These are phyloP conservation scores for Ormyrus pomaceus DNA, from an alignment of 2,888 invertebrate species.

Conservation along the genomic window DNA sequence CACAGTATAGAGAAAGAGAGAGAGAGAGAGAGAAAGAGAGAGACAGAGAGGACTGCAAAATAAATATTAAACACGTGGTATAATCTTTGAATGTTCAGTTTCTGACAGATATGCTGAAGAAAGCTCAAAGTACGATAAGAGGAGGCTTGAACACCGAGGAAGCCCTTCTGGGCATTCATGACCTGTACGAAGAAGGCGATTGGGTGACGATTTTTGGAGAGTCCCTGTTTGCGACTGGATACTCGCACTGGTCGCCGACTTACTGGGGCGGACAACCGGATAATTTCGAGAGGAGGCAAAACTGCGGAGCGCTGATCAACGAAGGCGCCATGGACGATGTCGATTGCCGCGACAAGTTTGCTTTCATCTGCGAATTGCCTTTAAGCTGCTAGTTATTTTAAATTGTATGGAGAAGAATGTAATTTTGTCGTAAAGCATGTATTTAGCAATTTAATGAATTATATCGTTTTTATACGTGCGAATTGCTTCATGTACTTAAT, in stretches of 20 bases:
- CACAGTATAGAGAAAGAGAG: too few relatives aligned
- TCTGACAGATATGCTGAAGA: constrained; percentile 60
- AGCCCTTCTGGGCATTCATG: constrained; percentile 64
- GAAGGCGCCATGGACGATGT: constrained; percentile 63
- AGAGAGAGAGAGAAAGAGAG: too few relatives aligned
- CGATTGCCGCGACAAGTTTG: constrained; percentile 60
- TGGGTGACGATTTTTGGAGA: constrained; percentile 65
- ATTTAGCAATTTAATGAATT: too few relatives aligned
- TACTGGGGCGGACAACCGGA: constrained; percentile 64
- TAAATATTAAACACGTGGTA: too few relatives aligned
- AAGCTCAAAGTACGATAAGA: constrained; percentile 55
- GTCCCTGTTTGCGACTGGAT: constrained; percentile 61
- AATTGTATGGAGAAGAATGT: too few relatives aligned
- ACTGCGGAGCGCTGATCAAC: constrained; percentile 61
- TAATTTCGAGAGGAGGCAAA: constrained; percentile 62
- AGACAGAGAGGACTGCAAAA: too few relatives aligned
- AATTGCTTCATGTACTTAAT: too few relatives aligned
- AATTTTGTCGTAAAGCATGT: too few relatives aligned
- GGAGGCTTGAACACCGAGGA: constrained; percentile 59
- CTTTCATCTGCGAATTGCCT: constrained; percentile 63
- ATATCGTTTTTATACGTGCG: too few relatives aligned
- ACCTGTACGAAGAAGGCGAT: constrained; percentile 63
- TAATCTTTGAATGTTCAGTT: constrained; percentile 53
- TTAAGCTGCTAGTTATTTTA: background rate
- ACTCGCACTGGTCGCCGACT: constrained; percentile 61